Percentiles rank a stretch among this genome's conserved stretches.
These are phyloP conservation scores for Echeneis naucrates DNA, from an alignment of 2,797 vertebrate genomes.

Conservation along the genomic window DNA sequence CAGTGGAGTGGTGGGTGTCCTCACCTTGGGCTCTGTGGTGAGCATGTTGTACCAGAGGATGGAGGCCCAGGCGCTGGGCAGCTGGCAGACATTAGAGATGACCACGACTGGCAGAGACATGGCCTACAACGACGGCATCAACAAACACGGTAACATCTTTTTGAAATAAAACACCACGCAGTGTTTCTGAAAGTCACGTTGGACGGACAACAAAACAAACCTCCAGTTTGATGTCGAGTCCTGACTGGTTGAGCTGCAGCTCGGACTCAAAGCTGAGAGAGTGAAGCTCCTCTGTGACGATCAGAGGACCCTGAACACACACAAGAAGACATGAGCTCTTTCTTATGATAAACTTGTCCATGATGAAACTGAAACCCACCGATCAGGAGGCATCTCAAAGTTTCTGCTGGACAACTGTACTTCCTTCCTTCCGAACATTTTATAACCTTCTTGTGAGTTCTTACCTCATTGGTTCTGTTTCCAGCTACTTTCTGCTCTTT, in stretches of 20 bases:
- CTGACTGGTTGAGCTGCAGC: slow-evolving; percentile 90
- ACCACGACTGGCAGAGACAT: slow-evolving; percentile 94
- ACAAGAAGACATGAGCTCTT: not conserved
- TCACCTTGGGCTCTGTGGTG: slow-evolving; percentile 91
- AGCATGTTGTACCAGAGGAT: slow-evolving; percentile 99
- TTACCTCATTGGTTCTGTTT: slow-evolving; percentile 94
- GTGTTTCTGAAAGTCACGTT: no score
- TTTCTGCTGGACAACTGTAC: no score
- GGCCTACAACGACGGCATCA: slow-evolving; percentile 80
- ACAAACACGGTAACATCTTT: not conserved
- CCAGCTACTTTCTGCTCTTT: slow-evolving; percentile 95
- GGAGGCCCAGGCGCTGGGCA: slow-evolving; percentile 97
- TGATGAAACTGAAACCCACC: no score
- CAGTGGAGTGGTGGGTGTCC: not conserved
- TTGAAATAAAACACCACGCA: no score
- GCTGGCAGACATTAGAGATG: slow-evolving; percentile 97
- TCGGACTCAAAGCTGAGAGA: slow-evolving; percentile 77
- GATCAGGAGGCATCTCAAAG: no score
- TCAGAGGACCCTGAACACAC: slow-evolving; percentile 70
- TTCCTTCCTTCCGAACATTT: no score
- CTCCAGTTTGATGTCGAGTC: slow-evolving; percentile 91
- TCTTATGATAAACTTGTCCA: no score
- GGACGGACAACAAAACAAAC: no score
- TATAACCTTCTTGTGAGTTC: not conserved
- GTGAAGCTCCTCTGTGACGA: slow-evolving; percentile 78